phyloP scores from a whole-genome alignment of 2,113 vertebrate species.

The Chlorodrepanis virens region DNA sequence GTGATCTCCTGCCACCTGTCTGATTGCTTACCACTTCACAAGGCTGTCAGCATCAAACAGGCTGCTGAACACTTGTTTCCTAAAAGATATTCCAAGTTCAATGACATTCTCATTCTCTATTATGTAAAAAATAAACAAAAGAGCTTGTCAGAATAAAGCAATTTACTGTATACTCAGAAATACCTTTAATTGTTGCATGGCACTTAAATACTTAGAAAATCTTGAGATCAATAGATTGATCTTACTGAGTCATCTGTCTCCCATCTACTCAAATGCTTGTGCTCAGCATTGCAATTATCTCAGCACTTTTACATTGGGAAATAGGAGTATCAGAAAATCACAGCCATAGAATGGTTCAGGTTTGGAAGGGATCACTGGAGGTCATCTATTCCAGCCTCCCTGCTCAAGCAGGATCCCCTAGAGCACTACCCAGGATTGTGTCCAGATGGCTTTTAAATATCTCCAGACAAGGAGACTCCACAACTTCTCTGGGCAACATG shows the following conservation, averaged over 20 bases:
- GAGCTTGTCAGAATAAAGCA: constrained; percentile 1
- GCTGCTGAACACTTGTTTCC: not conserved
- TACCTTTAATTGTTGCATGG: constrained; percentile 24
- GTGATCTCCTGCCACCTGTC: not conserved
- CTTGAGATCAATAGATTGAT: constrained; percentile 42
- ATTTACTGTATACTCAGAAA: constrained; percentile 13
- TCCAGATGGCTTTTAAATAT: not conserved
- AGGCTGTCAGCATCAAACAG: not conserved
- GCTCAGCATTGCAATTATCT: not conserved
- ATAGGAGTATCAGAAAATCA: not conserved
- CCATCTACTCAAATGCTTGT: not conserved
- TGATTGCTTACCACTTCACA: not conserved
- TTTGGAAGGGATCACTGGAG: not conserved
- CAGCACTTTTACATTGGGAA: not conserved
- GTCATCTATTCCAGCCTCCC: not conserved
- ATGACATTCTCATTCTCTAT: not conserved
- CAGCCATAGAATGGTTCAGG: not conserved
- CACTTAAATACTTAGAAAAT: constrained; percentile 45
- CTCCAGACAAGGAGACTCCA: not conserved
- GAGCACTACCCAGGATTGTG: not conserved
- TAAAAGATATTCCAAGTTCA: not conserved
- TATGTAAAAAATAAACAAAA: not conserved
- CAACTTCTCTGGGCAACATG: not conserved
- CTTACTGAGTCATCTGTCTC: constrained; percentile 29
- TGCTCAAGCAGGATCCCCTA: not conserved